Percentiles rank a stretch among this genome's conserved stretches.
Evolutionary conservation across 2,113 vertebrate genomes (phyloP).

Genomic region (Ondatra zibethicus): DNA sequence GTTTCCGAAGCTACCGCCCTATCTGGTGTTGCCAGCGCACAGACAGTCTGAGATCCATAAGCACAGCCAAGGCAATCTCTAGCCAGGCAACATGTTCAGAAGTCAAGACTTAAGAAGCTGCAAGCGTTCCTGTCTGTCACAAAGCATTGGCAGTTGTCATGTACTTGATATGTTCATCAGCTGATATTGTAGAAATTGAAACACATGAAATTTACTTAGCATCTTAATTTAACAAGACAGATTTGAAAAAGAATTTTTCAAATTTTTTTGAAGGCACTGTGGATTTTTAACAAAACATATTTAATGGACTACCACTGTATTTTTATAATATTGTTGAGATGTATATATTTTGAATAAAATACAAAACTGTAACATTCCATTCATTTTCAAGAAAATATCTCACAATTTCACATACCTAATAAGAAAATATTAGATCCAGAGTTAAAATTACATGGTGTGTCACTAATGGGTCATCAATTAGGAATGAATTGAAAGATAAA

Average conservation of each 20-base stretch:
- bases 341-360: not conserved
- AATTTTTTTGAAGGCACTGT: not conserved
- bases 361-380: slow-evolving; percentile 13
- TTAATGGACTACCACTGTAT: not conserved
- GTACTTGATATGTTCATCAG: not conserved
- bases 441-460: not conserved
- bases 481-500: not conserved
- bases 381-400: not conserved
- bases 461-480: not conserved
- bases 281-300: not conserved
- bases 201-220: not conserved
- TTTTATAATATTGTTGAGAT: not conserved
- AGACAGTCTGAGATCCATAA: not conserved
- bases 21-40: not conserved
- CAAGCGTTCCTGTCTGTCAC: not conserved
- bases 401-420: not conserved
- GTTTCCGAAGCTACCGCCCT: not conserved
- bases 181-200: not conserved
- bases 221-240: not conserved
- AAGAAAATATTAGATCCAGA: not conserved
- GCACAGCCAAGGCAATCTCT: not conserved
- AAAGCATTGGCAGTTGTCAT: not conserved
- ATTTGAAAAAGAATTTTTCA: not conserved
- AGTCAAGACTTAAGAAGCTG: not conserved
- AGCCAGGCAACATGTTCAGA: not conserved